These are phyloP conservation scores for Drosophila ercepeae DNA, from an alignment of 1,140 invertebrate genomes.

Conservation along the genomic window DNA sequence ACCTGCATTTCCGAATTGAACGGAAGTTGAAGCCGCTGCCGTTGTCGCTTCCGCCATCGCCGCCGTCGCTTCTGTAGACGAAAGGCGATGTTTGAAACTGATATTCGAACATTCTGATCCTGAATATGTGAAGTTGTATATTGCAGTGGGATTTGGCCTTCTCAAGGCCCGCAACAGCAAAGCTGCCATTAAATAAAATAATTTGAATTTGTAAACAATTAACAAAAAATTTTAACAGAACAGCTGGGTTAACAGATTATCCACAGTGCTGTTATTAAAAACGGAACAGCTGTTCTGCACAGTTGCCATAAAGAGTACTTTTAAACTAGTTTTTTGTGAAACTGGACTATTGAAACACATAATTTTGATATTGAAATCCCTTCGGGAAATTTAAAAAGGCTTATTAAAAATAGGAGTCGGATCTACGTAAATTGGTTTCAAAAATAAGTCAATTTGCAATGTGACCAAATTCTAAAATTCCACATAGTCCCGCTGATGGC, in stretches of 20 bases:
- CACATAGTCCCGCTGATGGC: background rate
- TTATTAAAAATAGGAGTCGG: too few species aligned
- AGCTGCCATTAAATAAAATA: slow-evolving; percentile 24
- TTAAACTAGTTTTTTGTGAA: too few species aligned
- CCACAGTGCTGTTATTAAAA: background rate
- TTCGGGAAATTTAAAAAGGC: too few species aligned
- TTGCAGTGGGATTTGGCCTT: slow-evolving; percentile 3
- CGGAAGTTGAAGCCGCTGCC: background rate
- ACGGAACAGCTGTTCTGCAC: too few species aligned
- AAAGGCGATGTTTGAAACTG: slow-evolving; percentile 34
- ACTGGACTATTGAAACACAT: too few species aligned
- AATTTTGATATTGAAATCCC: too few species aligned
- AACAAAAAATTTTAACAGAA: slow-evolving; percentile 1
- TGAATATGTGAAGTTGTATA: slow-evolving; percentile 15
- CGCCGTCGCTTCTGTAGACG: slow-evolving; percentile 57
- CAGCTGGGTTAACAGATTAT: background rate
- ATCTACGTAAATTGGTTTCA: too few species aligned
- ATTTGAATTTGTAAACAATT: slow-evolving; percentile 9
- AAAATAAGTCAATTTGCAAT: background rate
- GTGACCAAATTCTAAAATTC: background rate
- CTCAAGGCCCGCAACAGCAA: slow-evolving; percentile 31
- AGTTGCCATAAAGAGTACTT: too few species aligned
- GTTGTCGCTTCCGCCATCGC: slow-evolving; percentile 38
- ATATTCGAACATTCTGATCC: background rate
- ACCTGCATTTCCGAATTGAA: slow-evolving; percentile 34